Base-by-base conservation (phyloP, 2,113 vertebrate species). In the Indri indri region DNA sequence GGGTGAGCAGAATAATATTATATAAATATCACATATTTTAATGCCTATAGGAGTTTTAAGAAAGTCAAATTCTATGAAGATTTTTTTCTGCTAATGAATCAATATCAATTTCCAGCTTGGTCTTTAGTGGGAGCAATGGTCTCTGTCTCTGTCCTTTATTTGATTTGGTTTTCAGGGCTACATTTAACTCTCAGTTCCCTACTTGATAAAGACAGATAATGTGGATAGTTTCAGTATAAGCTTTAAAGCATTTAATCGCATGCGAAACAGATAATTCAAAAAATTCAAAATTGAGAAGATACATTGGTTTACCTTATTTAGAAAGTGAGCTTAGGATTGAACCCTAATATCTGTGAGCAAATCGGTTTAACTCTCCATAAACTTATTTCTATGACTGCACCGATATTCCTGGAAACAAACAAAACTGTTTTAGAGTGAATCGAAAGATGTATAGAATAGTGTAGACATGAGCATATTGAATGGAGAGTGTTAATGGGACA, bases 51-150 rank as follows among this genome's bases (percentile, higher is more conserved):
- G 6, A 65, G 13, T 47, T 59, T 27, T 34, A 23, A 66, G n/a
- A 14, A 66, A 76, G 12, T 12, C 5, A 40, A 37, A 47, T 32
- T 66, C 30, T 92, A 16, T 13, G 25, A 52, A 40, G 0, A 66
- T 13, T 13, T 54, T 74, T 12, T 12, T 57, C 9, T 57, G 5
- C 23, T 52, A 40, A 50, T 25, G 6, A 52, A 76, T 12, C 18
- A 32, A 11, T 45, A 6, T n/a, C 18, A 82, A 2, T 42, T 14
- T 92, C 32, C 50, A 59, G 1, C 73, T 23, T 63, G 40, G 34
- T 63, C 1, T 8, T 61, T 22, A 10, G 1, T 52, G 40, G 73
- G 2, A 50, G 30, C 0, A 2, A 34, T 7, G 11, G 6, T n/a
- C 50, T 71, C 61, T n/a, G 9, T 52, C 20, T 54, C 12, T 18